Evolutionary conservation across 2,797 vertebrate species (phyloP).

Genomic region (Melanotaenia nigrans): DNA sequence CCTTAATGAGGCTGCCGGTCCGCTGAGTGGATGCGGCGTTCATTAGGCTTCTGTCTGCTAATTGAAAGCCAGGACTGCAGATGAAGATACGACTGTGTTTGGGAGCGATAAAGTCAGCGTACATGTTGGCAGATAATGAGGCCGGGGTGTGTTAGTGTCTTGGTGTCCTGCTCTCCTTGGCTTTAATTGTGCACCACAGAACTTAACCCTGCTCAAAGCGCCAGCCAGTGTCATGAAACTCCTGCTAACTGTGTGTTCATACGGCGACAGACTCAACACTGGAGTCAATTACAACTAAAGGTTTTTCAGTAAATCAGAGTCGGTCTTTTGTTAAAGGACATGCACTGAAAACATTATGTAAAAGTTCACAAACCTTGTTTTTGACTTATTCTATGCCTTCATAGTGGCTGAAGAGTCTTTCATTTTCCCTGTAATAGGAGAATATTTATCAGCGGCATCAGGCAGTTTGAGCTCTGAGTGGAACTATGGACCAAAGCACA

Average conservation of each 20-base stretch:
- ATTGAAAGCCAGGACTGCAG: slow-evolving; percentile 35
- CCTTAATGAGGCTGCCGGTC: slow-evolving; percentile 38
- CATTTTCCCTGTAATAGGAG: no score
- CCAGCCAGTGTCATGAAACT: neutral
- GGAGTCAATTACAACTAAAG: neutral
- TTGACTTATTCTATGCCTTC: no score
- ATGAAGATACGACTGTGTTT: slow-evolving; percentile 30
- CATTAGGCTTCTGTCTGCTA: slow-evolving; percentile 33
- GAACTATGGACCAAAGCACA: no score
- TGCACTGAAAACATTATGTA: no score
- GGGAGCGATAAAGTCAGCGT: slow-evolving; percentile 20
- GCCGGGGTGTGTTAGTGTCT: slow-evolving; percentile 14
- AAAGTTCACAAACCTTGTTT: no score
- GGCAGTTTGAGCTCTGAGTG: no score
- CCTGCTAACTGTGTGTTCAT: neutral
- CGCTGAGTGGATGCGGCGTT: slow-evolving; percentile 13
- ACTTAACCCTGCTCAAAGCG: slow-evolving; percentile 16
- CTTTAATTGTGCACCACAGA: slow-evolving; percentile 23
- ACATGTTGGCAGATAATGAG: slow-evolving; percentile 43
- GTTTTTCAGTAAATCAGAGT: neutral
- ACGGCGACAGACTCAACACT: neutral
- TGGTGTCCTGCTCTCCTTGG: slow-evolving; percentile 2
- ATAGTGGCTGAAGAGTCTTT: no score
- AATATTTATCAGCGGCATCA: no score
- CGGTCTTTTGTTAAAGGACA: neutral